Conservation (phyloP, 2,888 invertebrate species). For the Psococerastis gibbosa region DNA sequence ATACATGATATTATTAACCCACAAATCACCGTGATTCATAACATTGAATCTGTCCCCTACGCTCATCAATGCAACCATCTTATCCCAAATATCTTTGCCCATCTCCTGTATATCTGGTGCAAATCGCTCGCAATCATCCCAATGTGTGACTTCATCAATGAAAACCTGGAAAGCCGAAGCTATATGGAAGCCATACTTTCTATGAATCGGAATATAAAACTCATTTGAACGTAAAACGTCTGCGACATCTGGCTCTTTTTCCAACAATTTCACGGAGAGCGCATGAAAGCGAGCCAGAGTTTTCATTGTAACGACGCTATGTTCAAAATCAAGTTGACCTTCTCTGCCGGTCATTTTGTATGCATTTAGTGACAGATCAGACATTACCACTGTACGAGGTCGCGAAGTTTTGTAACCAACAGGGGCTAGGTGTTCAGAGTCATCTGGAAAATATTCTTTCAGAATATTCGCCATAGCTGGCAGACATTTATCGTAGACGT, state of each 20-base stretch:
- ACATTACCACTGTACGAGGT: constrained; percentile 18
- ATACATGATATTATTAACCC: background rate
- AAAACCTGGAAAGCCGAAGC: background rate
- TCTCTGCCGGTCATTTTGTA: constrained; percentile 19
- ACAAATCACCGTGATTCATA: background rate
- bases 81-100: background rate
- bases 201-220: background rate
- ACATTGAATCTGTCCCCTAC: background rate
- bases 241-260: constrained; percentile 16
- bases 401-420: background rate
- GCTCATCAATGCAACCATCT: background rate
- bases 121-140: background rate
- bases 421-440: background rate
- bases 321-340: constrained; percentile 19
- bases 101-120: background rate
- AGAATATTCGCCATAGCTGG: background rate
- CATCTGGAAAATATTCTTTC: background rate
- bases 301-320: constrained; percentile 18
- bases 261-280: constrained; percentile 20
- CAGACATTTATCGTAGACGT: background rate
- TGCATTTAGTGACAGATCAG: constrained; percentile 18
- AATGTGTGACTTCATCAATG: background rate
- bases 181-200: too few relatives aligned
- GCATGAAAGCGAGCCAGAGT: constrained; percentile 21
- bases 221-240: background rate